A percentile compares a stretch with the other conserved stretches of the same genome.
Conservation (phyloP, 2,888 invertebrate genomes). For the Mesoligia furuncula region DNA sequence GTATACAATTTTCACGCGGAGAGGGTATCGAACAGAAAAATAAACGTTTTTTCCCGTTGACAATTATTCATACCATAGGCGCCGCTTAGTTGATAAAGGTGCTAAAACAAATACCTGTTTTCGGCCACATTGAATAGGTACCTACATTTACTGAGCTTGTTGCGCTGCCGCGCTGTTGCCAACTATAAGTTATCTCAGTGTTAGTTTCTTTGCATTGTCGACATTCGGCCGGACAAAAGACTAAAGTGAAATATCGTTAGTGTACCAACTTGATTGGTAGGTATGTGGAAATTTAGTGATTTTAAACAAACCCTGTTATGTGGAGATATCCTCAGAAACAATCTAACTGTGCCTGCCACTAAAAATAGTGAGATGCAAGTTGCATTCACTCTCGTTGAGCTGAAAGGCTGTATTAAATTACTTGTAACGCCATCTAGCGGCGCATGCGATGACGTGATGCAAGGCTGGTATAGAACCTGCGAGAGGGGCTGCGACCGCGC, state of each 20-base stretch:
- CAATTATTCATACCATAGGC: not conserved
- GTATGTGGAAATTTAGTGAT: not conserved
- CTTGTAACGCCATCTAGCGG: constrained; percentile 67
- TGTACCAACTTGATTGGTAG: not conserved
- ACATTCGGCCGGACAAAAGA: not conserved
- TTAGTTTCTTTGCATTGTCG: constrained; percentile 22
- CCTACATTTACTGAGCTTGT: constrained; percentile 5
- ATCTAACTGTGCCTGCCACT: not conserved
- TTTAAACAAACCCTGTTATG: not conserved
- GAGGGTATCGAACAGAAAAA: not conserved
- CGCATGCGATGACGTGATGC: constrained; percentile 40
- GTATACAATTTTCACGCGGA: not conserved
- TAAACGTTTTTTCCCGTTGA: not conserved
- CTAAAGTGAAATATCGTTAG: constrained; percentile 1
- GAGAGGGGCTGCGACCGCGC: constrained; percentile 64
- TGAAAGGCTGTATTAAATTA: constrained; percentile 39
- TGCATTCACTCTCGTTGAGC: constrained; percentile 24
- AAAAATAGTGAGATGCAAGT: constrained; percentile 28
- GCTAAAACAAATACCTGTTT: constrained; percentile 56
- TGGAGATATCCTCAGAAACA: not conserved
- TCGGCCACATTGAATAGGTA: constrained; percentile 56
- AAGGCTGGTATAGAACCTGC: constrained; percentile 67
- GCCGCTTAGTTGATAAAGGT: constrained; percentile 23
- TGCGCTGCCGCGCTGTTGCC: not conserved
- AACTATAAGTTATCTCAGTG: constrained; percentile 19